A percentile compares a stretch with the other conserved stretches of the same genome.
Conservation (phyloP, 2,888 invertebrate species). For the Tipula vernalis region DNA sequence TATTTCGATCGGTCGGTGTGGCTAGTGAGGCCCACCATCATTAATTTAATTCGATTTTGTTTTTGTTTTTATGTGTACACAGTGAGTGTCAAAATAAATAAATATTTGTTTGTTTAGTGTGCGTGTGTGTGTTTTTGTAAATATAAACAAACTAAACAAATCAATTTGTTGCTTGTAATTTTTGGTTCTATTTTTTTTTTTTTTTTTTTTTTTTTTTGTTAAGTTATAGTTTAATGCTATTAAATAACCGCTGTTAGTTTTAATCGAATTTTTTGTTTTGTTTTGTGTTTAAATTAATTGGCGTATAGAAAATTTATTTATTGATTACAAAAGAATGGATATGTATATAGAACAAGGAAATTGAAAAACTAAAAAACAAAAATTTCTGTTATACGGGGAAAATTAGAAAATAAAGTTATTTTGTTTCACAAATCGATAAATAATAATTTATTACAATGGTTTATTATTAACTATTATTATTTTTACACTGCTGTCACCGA, state of each 20-base stretch:
- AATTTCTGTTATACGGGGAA: not conserved
- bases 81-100: not conserved
- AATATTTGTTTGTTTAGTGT: not conserved
- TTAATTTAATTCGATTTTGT: not conserved
- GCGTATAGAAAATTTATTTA: not conserved
- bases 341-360: not conserved
- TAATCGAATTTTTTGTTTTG: not conserved
- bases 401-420: not conserved
- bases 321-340: not conserved
- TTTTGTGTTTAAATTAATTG: not conserved
- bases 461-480: not conserved
- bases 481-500: not conserved
- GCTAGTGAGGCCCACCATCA: not conserved
- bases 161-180: not conserved
- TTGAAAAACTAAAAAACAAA: too few relatives aligned
- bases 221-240: not conserved
- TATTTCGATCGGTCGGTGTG: not conserved
- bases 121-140: not conserved
- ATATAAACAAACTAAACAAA: not conserved
- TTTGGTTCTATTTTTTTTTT: not conserved
- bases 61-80: not conserved
- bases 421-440: not conserved
- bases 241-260: not conserved
- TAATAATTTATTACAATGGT: not conserved
- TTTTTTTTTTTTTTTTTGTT: not conserved